Evolutionary conservation across 1,140 invertebrate species (phyloP).

Genomic region (Chironomus tepperi): DNA sequence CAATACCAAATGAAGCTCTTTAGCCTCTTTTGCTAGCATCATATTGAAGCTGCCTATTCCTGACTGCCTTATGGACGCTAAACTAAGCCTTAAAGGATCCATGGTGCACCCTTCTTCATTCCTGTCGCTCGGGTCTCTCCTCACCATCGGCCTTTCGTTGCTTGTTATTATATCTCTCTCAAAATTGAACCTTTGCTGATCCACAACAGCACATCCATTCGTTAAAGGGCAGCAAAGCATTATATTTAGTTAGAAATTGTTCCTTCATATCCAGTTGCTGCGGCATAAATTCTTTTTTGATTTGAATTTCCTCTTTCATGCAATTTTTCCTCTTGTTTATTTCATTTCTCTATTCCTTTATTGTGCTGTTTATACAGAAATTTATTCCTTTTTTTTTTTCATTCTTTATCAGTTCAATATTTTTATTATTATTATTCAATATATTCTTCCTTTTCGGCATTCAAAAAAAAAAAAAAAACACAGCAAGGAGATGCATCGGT

Average conservation of each 20-base stretch:
- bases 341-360: too few relatives aligned
- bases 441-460: background rate
- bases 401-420: background rate
- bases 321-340: background rate
- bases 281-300: background rate
- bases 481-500: background rate
- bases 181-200: background rate
- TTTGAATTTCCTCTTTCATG: constrained; percentile 13
- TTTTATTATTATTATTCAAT: background rate
- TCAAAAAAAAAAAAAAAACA: too few relatives aligned
- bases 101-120: too few relatives aligned
- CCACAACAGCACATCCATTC: background rate
- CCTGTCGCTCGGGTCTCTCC: too few relatives aligned
- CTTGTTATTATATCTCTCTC: constrained; percentile 2
- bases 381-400: background rate
- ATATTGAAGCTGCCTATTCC: too few relatives aligned
- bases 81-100: too few relatives aligned
- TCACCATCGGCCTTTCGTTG: background rate
- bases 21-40: too few relatives aligned
- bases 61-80: too few relatives aligned
- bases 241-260: background rate
- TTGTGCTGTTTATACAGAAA: too few relatives aligned
- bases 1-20: too few relatives aligned
- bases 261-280: background rate
- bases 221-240: background rate